These are phyloP conservation scores for Schizopygopsis malacanthus DNA, from an alignment of 2,797 vertebrate species.

Conservation along the genomic window DNA sequence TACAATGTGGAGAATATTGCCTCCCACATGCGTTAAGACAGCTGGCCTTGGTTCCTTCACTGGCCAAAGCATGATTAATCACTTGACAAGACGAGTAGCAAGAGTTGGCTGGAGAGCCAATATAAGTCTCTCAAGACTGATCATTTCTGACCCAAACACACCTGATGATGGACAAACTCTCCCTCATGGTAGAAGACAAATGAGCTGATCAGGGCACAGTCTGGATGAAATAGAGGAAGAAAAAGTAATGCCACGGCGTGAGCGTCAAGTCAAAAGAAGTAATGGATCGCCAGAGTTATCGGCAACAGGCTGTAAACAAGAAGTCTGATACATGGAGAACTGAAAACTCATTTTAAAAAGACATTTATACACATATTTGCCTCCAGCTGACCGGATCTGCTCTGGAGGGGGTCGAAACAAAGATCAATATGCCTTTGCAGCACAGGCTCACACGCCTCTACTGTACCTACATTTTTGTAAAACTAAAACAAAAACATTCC, in stretches of 20 bases:
- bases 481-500: neutral
- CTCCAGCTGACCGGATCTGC: slow-evolving; percentile 57
- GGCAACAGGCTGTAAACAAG: slow-evolving; percentile 73
- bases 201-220: slow-evolving; percentile 31
- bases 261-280: slow-evolving; percentile 72
- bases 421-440: slow-evolving; percentile 32
- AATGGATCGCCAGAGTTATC: slow-evolving; percentile 72
- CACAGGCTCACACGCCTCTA: neutral
- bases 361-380: slow-evolving; percentile 74
- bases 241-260: slow-evolving; percentile 24
- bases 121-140: slow-evolving; percentile 72
- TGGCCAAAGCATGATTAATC: slow-evolving; percentile 79
- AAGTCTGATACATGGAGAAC: slow-evolving; percentile 66
- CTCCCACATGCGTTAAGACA: slow-evolving; percentile 68
- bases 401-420: slow-evolving; percentile 12
- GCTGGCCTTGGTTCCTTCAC: slow-evolving; percentile 76
- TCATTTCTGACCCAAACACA: slow-evolving; percentile 69
- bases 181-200: slow-evolving; percentile 47
- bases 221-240: slow-evolving; percentile 48
- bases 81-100: slow-evolving; percentile 76
- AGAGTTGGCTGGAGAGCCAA: slow-evolving; percentile 69
- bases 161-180: slow-evolving; percentile 69
- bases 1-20: slow-evolving; percentile 64
- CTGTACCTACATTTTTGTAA: neutral
- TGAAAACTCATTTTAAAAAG: slow-evolving; percentile 68